These are phyloP conservation scores for Myathropa florea DNA, from an alignment of 2,888 invertebrate species.

Conservation along the genomic window DNA sequence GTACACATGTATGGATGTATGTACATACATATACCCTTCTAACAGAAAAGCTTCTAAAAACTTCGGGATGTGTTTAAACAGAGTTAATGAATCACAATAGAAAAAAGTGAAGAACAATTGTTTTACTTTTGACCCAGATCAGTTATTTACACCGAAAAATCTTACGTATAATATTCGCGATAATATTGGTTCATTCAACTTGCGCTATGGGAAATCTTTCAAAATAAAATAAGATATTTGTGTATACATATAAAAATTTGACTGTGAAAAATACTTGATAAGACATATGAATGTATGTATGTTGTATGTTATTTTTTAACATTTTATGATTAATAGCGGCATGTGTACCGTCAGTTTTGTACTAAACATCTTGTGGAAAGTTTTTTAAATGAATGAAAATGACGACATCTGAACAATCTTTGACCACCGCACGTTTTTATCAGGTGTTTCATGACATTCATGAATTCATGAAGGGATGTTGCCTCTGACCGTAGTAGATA, in stretches of 20 bases:
- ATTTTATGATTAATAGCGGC: not conserved
- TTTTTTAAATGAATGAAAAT: conserved; percentile 12
- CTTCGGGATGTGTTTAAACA: not conserved
- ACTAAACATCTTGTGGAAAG: conserved; percentile 12
- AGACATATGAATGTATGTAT: not conserved
- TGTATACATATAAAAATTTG: not conserved
- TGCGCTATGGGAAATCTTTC: conserved; percentile 1
- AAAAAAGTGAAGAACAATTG: conserved; percentile 5
- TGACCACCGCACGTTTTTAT: not conserved
- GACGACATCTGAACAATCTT: conserved; percentile 27
- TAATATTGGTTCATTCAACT: conserved; percentile 53
- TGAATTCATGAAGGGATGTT: not conserved
- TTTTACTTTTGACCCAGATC: conserved; percentile 58
- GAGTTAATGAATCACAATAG: not conserved
- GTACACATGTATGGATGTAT: not conserved
- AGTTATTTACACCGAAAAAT: conserved; percentile 29
- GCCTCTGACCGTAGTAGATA: not conserved
- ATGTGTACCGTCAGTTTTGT: not conserved
- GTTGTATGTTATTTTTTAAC: not conserved
- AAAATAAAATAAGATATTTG: conserved; percentile 17
- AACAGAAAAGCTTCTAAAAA: not conserved
- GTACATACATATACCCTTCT: not conserved
- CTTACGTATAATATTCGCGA: not conserved
- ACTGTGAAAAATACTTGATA: not conserved
- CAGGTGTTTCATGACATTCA: not conserved